Evolutionary conservation across 1,140 invertebrate species (phyloP), one percentile per base, ranked within the genome.

Genomic region (Hycleus phaleratus): DNA sequence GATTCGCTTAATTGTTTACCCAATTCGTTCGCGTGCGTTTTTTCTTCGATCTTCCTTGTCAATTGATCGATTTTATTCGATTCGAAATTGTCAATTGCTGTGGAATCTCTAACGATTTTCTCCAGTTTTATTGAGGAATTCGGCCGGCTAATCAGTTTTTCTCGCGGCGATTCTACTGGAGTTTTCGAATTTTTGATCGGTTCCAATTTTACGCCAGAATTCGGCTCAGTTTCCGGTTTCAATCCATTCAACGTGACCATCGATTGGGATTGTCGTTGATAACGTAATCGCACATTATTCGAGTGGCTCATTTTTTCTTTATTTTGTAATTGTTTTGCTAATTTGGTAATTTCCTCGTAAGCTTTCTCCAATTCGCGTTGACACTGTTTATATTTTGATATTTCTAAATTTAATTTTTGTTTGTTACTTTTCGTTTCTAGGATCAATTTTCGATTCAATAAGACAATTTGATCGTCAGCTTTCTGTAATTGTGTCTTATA

Each of bases 401-500:
- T 79, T 73, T 90, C 87, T 0, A 71, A 62, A 26, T 84, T 81
- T 11, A 88, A 68, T 67, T 87, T 84, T 60, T 87, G 82, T 56
- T 82, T 84, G 51, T 81, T 81, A 61, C 83, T 87, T 73, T 89
- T 90, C 9, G 77, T 78, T 72, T 89, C 86, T 40, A 90, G 67
- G 26, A 80, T 75, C 8, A 88, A 69, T 62, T 85, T 84, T 47
- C 84, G 80, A 38, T 85, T 82, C 47, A 89, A 74, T 10, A 78
- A 75, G 72, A 79, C 83, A 61, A 88, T 85, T 38, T 83, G 84
- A 46, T 84, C 81, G 45, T 85, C 82, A 64, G 87, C 85, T 39
- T 84, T 79, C 53, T 81, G 74, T 9, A 88, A 75, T 59, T 79
- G 82, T n/a, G 78, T 71, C 56, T 80, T 81, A 52, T 88, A 70